A percentile compares a stretch with the other conserved stretches of the same genome.
Evolutionary conservation across 2,113 vertebrate species (phyloP).

Genomic region (Notiomystis cincta): DNA sequence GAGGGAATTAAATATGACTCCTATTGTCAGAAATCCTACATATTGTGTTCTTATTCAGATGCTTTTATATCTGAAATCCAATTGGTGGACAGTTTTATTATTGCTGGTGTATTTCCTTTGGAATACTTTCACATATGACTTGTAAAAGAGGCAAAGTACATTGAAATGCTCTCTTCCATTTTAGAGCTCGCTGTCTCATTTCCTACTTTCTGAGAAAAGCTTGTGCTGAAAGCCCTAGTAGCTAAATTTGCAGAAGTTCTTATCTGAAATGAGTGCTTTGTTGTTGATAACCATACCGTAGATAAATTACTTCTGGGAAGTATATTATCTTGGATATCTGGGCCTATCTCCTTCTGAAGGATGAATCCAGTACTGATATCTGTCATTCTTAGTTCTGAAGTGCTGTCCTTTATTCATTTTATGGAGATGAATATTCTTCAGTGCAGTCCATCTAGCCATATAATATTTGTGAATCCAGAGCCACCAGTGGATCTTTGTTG

Average conservation of each 20-base stretch:
- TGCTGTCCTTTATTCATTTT: not conserved
- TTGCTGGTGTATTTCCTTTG: not conserved
- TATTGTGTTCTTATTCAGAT: not conserved
- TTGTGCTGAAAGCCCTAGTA: not conserved
- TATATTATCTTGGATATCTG: not conserved
- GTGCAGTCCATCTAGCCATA: not conserved
- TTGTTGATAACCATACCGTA: not conserved
- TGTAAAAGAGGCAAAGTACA: not conserved
- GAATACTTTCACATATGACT: not conserved
- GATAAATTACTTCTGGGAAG: not conserved
- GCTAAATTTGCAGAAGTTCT: not conserved
- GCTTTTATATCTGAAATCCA: not conserved
- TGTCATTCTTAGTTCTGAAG: slow-evolving; percentile 25
- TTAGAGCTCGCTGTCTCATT: not conserved
- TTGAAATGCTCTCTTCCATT: not conserved
- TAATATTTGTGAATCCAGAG: not conserved
- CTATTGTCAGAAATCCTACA: not conserved
- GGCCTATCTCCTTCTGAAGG: not conserved
- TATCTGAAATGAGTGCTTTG: not conserved
- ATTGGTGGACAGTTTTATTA: not conserved
- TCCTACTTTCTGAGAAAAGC: not conserved
- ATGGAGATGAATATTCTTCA: not conserved
- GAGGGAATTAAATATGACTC: not conserved
- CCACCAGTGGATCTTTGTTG: not conserved
- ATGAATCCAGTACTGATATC: not conserved